Evolutionary conservation across 2,797 vertebrate species (phyloP).

Genomic region (Ammospiza maritima): DNA sequence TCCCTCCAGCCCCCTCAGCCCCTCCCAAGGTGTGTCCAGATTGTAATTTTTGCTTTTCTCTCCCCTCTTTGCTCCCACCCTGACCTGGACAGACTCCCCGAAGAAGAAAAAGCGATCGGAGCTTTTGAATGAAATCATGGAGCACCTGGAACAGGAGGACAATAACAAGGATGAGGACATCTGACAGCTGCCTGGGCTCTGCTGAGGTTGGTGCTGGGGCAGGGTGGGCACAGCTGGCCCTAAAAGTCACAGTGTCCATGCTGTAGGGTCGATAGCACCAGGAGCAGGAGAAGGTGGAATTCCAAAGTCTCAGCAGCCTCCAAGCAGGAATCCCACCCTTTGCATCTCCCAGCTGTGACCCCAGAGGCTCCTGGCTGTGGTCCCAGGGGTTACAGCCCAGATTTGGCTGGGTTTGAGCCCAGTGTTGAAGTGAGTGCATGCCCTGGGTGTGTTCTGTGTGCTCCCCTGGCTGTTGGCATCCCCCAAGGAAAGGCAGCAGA

Average conservation of each 20-base stretch:
- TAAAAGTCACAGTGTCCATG: neutral
- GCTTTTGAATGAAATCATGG: slow-evolving; percentile 87
- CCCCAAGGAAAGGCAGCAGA: neutral
- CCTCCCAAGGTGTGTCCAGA: neutral
- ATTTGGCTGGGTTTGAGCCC: neutral
- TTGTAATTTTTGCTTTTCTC: neutral
- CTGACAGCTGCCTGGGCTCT: slow-evolving; percentile 1
- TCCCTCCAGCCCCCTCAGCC: neutral
- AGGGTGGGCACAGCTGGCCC: neutral
- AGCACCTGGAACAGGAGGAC: slow-evolving; percentile 85
- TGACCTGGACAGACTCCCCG: slow-evolving; percentile 75
- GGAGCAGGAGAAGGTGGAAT: neutral
- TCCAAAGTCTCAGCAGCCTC: neutral
- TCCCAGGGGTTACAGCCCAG: neutral
- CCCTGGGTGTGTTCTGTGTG: neutral
- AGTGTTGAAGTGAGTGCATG: accelerated
- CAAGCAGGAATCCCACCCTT: neutral
- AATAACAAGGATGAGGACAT: slow-evolving; percentile 13
- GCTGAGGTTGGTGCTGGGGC: neutral
- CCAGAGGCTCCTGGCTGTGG: accelerated
- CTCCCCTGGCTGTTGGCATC: neutral
- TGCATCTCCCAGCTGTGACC: neutral
- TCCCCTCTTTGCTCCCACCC: neutral
- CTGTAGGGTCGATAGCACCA: accelerated
- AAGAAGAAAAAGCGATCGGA: slow-evolving; percentile 86